Evolutionary conservation across 2,113 vertebrate genomes (phyloP), one percentile per base, ranked within the genome.

Genomic region (Barnardius zonarius): DNA sequence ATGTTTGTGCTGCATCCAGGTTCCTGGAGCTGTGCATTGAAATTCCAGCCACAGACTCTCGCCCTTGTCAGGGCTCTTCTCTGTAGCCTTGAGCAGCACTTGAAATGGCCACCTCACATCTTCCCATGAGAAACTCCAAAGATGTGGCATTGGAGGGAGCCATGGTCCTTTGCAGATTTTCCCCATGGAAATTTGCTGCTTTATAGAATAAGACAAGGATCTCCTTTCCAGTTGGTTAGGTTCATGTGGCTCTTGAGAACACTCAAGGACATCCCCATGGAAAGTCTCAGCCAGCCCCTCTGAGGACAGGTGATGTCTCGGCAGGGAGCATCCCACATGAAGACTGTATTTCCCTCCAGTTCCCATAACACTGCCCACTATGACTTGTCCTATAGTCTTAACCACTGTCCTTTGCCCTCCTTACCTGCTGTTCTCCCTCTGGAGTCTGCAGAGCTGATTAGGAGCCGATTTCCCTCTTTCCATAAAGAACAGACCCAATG

Each of bases 1-100:
- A 79, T 96, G 84, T 95, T 52, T 94, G 95, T 97, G 93, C 93
- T 96, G 69, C 88, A 86, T 96, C 88, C 86, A 90, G 76, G 86
- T 70, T 69, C 75, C 89, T 93, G 80, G 66, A 93, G 83, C 75
- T 3, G 0, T 54, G 76, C 48, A 22, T 55, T 74, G 81, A 44
- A 64, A 79, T 89, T 89, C 69, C 86, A 95, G 86, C 19, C 11
- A 2, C 79, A 86, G 68, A 61, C 43, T 90, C 54, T 66, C 70
- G 23, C 13, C 81, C 68, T 75, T 31, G 39, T 61, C 77, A 48
- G 69, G 64, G 52, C 66, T 75, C 46, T 68, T 63, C 49, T 64
- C 13, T 0, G 37, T 57, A 66, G 72, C 88, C 44, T 90, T 3
- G 2, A 64, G 68, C 70, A 43, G 62, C 3, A 0, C 87, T 72